Percentiles rank a stretch among this genome's conserved stretches.
Evolutionary conservation across 2,113 vertebrate genomes (phyloP).

Genomic region (Plecotus auritus): DNA sequence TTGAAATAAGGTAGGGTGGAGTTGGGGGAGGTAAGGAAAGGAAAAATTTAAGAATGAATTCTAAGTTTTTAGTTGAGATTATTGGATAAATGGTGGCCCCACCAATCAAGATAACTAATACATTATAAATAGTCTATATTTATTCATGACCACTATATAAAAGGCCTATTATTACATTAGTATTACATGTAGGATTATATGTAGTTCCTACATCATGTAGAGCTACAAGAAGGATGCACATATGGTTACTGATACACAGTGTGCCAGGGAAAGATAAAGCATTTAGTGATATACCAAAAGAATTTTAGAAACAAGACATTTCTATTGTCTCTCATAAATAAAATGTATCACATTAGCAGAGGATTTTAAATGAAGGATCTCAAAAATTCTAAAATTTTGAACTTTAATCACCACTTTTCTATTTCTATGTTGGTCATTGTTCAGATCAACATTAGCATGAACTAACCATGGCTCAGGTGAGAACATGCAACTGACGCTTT

Average conservation of each 20-base stretch:
- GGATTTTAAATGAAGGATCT: neutral
- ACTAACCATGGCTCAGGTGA: constrained; percentile 12
- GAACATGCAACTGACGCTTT: neutral
- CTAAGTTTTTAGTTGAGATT: neutral
- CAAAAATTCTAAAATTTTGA: neutral
- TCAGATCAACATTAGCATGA: neutral
- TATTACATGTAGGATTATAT: neutral
- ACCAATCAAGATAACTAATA: neutral
- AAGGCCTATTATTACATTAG: neutral
- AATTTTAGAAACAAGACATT: constrained; percentile 35
- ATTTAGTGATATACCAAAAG: neutral
- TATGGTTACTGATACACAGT: neutral
- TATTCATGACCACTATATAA: neutral
- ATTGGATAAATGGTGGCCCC: neutral
- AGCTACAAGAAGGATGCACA: neutral
- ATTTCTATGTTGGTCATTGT: neutral
- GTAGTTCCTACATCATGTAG: neutral
- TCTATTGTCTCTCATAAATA: neutral
- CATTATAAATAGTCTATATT: neutral
- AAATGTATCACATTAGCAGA: neutral
- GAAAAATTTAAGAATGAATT: neutral
- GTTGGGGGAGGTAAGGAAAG: neutral
- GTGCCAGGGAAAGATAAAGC: neutral
- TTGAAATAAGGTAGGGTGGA: neutral
- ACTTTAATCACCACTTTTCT: neutral